Base-by-base conservation (phyloP, 2,888 invertebrate species). In the Zelleria hepariella region DNA sequence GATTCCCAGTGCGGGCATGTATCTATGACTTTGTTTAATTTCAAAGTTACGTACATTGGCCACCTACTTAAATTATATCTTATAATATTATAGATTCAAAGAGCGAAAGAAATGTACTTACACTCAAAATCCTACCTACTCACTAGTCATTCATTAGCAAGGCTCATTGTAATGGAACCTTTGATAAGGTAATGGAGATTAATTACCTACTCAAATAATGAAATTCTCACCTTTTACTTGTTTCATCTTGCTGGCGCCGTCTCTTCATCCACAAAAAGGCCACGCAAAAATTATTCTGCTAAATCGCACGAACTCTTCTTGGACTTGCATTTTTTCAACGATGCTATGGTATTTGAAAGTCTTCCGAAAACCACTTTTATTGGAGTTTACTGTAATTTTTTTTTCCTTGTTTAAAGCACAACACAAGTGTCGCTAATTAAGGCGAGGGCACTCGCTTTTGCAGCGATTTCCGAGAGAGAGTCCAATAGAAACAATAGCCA, bases 381-480 rank as follows among this genome's bases (percentile, higher is more conserved):
- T 62, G 26, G 10, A 51, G 10, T 51, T 23, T 51, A 23, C 5
- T 6, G 49, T 8, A 7, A 49, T 21, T 51, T 23, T 51, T 23
- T 10, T 51, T 49, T 20, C 51, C 20, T 21, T 21, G 23, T 51
- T 51, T 51, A 23, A n/a, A 15, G 51, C 60, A 62, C 63, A 61
- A 63, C 27, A 24, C 18, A 53, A 15, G 49, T 25, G 27, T 57
- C 20, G 27, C 24, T 80, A 78, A 78, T 81, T 79, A 77, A 68
- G 59, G 67, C 68, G 72, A 72, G 70, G 70, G 71, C 77, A 71
- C 74, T 72, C 69, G 66, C 71, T 74, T 76, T 78, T 78, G 75
- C 74, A 75, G 75, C 72, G 80, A 85, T 82, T 80, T 81, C 82
- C 80, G 82, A 80, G 80, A 72, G 78, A 77, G 78, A 81, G 80